phyloP scores from a whole-genome alignment of 2,113 vertebrate species.

The Carettochelys insculpta region DNA sequence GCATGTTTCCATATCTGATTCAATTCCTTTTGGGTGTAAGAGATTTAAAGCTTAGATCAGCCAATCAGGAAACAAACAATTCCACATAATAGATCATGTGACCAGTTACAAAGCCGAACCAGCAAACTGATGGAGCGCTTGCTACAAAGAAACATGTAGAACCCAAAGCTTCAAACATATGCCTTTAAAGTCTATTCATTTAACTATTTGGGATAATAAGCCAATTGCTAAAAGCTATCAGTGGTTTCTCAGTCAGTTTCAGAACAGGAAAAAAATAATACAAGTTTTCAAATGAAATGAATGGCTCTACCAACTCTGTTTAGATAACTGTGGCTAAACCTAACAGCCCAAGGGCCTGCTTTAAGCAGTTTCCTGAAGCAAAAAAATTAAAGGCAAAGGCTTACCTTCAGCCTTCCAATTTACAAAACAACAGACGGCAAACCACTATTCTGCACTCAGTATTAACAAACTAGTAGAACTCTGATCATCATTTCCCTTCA shows the following conservation, averaged over 20 bases:
- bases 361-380: fast-evolving
- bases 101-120: not conserved
- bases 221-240: not conserved
- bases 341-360: not conserved
- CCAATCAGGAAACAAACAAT: not conserved
- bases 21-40: not conserved
- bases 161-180: not conserved
- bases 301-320: not conserved
- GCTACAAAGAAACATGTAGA: not conserved
- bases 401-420: not conserved
- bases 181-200: fast-evolving
- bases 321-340: not conserved
- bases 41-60: not conserved
- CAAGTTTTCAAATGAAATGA: not conserved
- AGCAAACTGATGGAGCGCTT: not conserved
- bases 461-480: not conserved
- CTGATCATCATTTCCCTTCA: not conserved
- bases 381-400: not conserved
- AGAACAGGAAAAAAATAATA: not conserved
- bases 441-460: not conserved
- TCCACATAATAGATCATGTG: not conserved
- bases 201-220: not conserved
- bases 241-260: not conserved
- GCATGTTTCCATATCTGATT: not conserved
- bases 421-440: not conserved